Percentiles rank a stretch among this genome's conserved stretches.
These are phyloP conservation scores for Megaceryle torquata DNA, from an alignment of 2,113 vertebrate genomes.

Conservation along the genomic window DNA sequence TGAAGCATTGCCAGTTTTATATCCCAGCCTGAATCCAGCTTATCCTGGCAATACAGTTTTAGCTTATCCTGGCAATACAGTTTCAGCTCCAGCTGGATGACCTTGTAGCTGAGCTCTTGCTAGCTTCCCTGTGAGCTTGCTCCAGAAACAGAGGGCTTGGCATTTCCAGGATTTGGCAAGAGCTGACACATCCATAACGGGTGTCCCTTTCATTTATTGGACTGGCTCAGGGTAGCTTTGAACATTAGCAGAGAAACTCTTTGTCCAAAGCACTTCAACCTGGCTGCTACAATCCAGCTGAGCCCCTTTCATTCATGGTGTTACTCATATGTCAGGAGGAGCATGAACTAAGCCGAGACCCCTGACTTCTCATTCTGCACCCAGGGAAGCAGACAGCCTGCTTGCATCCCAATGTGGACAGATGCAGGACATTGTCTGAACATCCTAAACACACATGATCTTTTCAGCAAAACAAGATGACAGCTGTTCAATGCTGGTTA, in stretches of 20 bases:
- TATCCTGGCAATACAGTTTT: neutral
- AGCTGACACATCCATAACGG: neutral
- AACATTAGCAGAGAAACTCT: neutral
- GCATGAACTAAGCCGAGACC: neutral
- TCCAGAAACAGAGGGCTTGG: neutral
- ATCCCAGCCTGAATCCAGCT: neutral
- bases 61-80: neutral
- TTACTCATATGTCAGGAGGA: neutral
- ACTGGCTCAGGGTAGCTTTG: neutral
- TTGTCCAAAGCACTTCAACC: neutral
- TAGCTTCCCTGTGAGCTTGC: neutral
- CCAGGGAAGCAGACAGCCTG: neutral
- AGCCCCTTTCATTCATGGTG: neutral
- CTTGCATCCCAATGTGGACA: neutral
- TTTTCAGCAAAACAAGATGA: neutral
- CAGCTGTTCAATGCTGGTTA: neutral
- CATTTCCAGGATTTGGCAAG: neutral
- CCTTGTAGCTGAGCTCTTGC: neutral
- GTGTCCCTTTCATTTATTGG: neutral
- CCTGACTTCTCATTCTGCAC: accelerated
- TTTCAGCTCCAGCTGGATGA: neutral
- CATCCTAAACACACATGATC: neutral
- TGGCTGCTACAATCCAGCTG: neutral
- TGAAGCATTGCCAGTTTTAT: neutral
- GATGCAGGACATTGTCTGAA: neutral